A percentile compares a stretch with the other conserved stretches of the same genome.
Conservation (phyloP, 2,113 vertebrate genomes). For the Tenebrosternarchus preto region DNA sequence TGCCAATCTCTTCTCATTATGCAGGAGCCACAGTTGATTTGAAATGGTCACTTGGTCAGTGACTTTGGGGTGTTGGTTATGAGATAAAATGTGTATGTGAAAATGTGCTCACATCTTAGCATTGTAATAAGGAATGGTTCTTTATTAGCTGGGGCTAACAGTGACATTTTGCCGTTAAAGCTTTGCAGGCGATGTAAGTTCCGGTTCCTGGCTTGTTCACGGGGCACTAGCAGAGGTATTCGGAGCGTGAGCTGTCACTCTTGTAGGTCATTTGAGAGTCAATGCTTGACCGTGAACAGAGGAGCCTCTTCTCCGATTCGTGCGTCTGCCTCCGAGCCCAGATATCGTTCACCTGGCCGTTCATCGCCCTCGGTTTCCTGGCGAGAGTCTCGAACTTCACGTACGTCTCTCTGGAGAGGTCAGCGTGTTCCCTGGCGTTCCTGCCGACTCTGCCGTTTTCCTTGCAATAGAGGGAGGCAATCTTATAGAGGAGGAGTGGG, state of each 20-base stretch:
- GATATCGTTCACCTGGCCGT: conserved; percentile 76
- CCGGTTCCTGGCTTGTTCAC: neutral
- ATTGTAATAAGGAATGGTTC: no score
- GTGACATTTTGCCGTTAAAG: neutral
- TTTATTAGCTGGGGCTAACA: neutral
- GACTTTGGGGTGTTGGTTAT: neutral
- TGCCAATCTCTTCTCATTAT: neutral
- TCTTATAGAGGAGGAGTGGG: conserved; percentile 87
- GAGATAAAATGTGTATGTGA: neutral
- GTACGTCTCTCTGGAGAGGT: conserved; percentile 89
- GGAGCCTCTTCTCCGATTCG: conserved; percentile 86
- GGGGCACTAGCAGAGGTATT: conserved; percentile 81
- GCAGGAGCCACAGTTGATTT: neutral
- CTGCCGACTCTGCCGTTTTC: conserved; percentile 45
- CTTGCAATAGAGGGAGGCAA: conserved; percentile 80
- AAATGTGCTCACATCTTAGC: no score
- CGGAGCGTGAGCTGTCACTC: conserved; percentile 80
- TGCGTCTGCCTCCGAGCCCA: conserved; percentile 82
- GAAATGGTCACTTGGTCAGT: no score
- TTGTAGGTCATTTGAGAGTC: conserved; percentile 89
- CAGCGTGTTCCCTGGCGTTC: conserved; percentile 72
- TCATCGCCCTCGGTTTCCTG: conserved; percentile 78
- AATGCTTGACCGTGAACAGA: conserved; percentile 87
- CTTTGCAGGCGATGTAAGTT: neutral
- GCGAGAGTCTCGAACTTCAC: conserved; percentile 92